Conservation (phyloP, 2,113 vertebrate genomes). For the Platysteira castanea region DNA sequence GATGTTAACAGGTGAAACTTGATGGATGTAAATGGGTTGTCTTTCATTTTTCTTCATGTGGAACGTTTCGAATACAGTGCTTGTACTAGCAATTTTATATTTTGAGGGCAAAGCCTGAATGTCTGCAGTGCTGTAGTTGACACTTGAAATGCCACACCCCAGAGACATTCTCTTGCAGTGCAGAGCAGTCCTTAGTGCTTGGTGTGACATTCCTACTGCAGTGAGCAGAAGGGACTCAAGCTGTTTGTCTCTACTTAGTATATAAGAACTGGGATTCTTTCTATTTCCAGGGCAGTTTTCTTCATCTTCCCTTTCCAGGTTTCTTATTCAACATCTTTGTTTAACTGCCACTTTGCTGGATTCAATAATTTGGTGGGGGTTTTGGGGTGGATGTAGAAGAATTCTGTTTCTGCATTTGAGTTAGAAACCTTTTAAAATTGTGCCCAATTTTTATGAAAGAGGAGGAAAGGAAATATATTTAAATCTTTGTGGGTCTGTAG, state of each 20-base stretch:
- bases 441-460: neutral
- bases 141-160: neutral
- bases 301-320: neutral
- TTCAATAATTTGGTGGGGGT: neutral
- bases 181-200: neutral
- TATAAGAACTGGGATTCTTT: neutral
- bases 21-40: neutral
- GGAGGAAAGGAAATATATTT: neutral
- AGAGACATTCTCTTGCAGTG: neutral
- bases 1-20: neutral
- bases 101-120: neutral
- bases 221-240: conserved; percentile 34
- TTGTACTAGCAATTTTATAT: neutral
- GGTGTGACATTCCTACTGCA: neutral
- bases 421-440: neutral
- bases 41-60: neutral
- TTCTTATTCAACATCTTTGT: neutral
- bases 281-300: neutral
- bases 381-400: neutral
- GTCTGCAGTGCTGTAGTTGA: neutral
- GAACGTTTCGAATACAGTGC: neutral
- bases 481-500: neutral
- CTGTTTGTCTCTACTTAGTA: neutral
- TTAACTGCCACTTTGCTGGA: neutral
- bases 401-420: neutral